Evolutionary conservation across 2,113 vertebrate species (phyloP), one percentile per base, ranked within the genome.

Genomic region (Sturnira hondurensis): DNA sequence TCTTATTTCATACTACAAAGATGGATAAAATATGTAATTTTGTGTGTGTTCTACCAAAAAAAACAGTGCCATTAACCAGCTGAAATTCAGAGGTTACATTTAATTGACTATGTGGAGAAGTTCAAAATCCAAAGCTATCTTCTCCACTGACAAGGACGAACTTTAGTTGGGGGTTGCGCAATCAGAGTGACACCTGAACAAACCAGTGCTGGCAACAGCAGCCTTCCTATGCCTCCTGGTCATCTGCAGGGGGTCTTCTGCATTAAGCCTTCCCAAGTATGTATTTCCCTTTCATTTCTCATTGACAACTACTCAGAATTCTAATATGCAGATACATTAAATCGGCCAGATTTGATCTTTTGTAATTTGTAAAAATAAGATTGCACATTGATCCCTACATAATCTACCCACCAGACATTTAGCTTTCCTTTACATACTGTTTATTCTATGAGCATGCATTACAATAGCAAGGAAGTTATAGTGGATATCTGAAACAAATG

Each of bases 21-120:
- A 47, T 68, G 16, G 13, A 61, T 67, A 33, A 78, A 41, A 41
- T 81, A 65, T 47, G 43, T 28, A 16, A 76, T 41, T 68, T 24
- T 54, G 17, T 78, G 19, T 38, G 15, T 63, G 13, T 65, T 33
- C 31, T 56, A 70, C 22, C 38, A 71, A 77, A 47, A 67, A 89
- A 26, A 41, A 73, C 45, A 94, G 26, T 67, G 33, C 47, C 77
- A 41, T 80, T 86, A 89, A n/a, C 47, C 71, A 85, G 61, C 28
- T 94, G 80, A 95, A 88, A 89, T 17, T 82, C 84, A 67, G 45
- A 96, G 65, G 31, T 88, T 93, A 92, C 73, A 50, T 71, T 74
- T 38, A 93, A 94, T 41, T 41, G 56, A 83, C n/a, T 58, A 43
- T 61, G n/a, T 61, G 56, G 58, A 93, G 52, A 94, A 80, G 65